Percentiles rank a stretch among this genome's conserved stretches.
Evolutionary conservation across 1,140 invertebrate genomes (phyloP).

Genomic region (Triops longicaudatus): DNA sequence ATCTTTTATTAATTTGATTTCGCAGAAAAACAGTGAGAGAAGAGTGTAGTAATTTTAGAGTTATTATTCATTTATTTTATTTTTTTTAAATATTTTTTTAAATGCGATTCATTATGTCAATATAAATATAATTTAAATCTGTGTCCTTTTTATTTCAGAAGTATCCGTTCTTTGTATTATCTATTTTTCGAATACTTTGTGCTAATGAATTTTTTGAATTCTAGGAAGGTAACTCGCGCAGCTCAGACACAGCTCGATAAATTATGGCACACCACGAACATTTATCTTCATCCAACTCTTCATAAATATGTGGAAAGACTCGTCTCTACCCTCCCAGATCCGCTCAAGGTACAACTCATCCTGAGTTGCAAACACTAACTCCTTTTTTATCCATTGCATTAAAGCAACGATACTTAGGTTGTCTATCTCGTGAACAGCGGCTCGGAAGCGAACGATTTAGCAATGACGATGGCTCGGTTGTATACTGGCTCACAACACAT

Average conservation of each 20-base stretch:
- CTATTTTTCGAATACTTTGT: not conserved
- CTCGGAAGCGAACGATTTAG: conserved; percentile 93
- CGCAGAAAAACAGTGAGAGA: no score
- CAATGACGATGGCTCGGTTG: conserved; percentile 72
- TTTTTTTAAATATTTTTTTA: no score
- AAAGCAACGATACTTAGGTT: conserved; percentile 44
- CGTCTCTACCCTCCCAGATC: conserved; percentile 65
- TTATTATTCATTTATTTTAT: no score
- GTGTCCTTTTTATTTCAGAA: no score
- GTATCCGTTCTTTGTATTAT: no score
- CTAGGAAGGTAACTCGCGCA: conserved; percentile 65
- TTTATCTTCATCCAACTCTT: conserved; percentile 81
- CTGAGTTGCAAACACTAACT: no score
- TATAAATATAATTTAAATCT: no score
- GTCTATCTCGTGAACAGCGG: conserved; percentile 93
- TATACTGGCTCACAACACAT: conserved; percentile 78
- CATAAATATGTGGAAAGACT: conserved; percentile 84
- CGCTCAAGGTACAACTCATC: conserved; percentile 59
- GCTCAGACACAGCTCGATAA: conserved; percentile 65
- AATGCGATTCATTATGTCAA: no score
- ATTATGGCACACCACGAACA: conserved; percentile 84
- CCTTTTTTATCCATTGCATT: conserved; percentile 15
- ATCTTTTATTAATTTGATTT: no score
- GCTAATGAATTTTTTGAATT: conserved; percentile 31
- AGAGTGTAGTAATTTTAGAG: no score